Percentiles rank a stretch among this genome's conserved stretches.
Evolutionary conservation across 2,797 vertebrate genomes (phyloP).

Genomic region (Pipistrellus pygmaeus): DNA sequence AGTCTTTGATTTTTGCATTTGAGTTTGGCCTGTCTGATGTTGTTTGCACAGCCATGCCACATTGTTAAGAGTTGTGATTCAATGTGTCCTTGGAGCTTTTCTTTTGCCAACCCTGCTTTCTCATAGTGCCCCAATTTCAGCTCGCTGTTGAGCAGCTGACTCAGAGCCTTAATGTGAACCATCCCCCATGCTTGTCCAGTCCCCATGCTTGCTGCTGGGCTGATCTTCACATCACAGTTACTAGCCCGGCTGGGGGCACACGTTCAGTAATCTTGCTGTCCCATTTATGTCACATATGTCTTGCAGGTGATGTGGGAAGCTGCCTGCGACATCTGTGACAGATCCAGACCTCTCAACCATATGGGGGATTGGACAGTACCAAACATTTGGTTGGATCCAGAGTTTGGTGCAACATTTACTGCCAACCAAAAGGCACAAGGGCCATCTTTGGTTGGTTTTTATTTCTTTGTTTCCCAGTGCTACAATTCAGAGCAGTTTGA

Average conservation of each 20-base stretch:
- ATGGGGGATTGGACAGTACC: constrained; percentile 81
- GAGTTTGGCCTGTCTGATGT: constrained; percentile 84
- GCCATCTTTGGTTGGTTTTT: constrained; percentile 60
- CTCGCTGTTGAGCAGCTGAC: constrained; percentile 60
- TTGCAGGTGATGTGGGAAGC: constrained; percentile 82
- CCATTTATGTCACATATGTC: constrained; percentile 77
- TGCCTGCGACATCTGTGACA: constrained; percentile 80
- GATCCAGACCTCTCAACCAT: constrained; percentile 79
- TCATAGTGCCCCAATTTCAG: constrained; percentile 58
- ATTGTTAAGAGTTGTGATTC: constrained; percentile 83
- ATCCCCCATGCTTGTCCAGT: constrained; percentile 12
- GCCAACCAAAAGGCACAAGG: constrained; percentile 79
- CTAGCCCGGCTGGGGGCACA: constrained; percentile 50
- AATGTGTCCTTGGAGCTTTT: constrained; percentile 75
- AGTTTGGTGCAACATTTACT: constrained; percentile 77
- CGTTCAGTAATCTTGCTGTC: constrained; percentile 53
- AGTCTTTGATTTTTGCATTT: constrained; percentile 81
- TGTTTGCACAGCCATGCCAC: constrained; percentile 83
- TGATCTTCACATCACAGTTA: constrained; percentile 51
- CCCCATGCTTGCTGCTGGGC: constrained; percentile 53
- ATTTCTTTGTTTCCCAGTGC: constrained; percentile 75
- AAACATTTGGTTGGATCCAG: constrained; percentile 80
- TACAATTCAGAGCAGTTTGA: constrained; percentile 34
- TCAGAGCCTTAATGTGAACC: constrained; percentile 55
- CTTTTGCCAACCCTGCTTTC: constrained; percentile 72